Evolutionary conservation across 1,140 invertebrate genomes (phyloP).

Genomic region (Cepaea nemoralis): DNA sequence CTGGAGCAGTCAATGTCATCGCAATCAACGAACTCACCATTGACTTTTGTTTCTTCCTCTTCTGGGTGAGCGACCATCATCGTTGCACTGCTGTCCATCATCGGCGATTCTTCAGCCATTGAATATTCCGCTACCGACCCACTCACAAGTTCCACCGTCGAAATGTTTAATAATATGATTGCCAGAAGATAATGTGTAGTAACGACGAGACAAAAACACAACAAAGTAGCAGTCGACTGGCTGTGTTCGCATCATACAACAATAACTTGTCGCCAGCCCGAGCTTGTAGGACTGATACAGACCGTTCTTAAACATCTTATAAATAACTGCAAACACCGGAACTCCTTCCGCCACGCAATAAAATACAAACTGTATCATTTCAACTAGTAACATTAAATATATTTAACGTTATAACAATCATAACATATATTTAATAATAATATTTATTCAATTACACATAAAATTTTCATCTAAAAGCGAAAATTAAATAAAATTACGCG

Average conservation of each 20-base stretch:
- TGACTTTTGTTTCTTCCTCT: not conserved
- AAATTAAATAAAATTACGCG: too few species aligned
- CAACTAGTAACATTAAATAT: too few species aligned
- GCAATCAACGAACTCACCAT: not conserved
- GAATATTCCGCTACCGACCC: constrained; percentile 36
- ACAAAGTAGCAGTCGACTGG: constrained; percentile 31
- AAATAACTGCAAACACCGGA: constrained; percentile 16
- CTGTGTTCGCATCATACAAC: constrained; percentile 37
- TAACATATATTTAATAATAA: too few species aligned
- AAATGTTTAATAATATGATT: constrained; percentile 37
- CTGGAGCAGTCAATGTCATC: constrained; percentile 33
- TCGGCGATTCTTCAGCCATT: constrained; percentile 39
- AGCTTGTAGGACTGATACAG: constrained; percentile 38
- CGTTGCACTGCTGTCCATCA: not conserved
- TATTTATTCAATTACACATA: too few species aligned
- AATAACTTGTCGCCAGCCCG: constrained; percentile 9
- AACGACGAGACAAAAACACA: constrained; percentile 37
- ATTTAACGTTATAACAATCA: too few species aligned
- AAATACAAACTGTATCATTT: not conserved
- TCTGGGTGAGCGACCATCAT: not conserved
- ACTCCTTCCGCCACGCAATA: not conserved
- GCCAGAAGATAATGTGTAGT: constrained; percentile 8
- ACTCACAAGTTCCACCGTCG: constrained; percentile 38
- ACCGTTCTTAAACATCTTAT: not conserved
- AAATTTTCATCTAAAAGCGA: too few species aligned